Evolutionary conservation across 1,140 invertebrate species (phyloP), one percentile per base, ranked within the genome.

Genomic region (Macrobrachium nipponense): DNA sequence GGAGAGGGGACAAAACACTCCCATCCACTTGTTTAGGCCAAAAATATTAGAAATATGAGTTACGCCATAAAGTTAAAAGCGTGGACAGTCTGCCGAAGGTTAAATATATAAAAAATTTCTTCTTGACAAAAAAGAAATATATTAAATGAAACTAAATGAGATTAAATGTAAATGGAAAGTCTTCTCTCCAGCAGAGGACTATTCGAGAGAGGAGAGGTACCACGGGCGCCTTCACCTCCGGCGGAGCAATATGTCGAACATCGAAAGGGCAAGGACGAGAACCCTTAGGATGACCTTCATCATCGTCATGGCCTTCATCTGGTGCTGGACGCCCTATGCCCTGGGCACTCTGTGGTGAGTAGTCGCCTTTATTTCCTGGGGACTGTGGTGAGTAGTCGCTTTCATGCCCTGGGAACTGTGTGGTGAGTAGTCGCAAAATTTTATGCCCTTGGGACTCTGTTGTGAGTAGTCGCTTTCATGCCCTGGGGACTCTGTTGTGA

Each of bases 271-370:
- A 8, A 95, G 96, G 89, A 95, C 95, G 51, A 92, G 97, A 85
- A 98, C 97, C 0, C 92, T 99, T 11, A 97, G 98, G 91, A 98
- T 98, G 97, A 98, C 97, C 0, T 94, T 98, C 72, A 95, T 97
- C 36, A 98, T 99, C 87, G 96, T 98, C 18, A 91, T 95, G n/a
- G 96, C 96, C 0, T 98, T 98, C 91, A 95, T 98, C 89, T 93
- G 97, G 11, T 98, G 97, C 91, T 98, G 97, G 97, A 97, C 96
- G 4, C 97, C 97, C 0, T 97, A 97, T 91, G 95, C 97, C 90
- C 94, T 95, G 66, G 97, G 97, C 91, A 94, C 94, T 89, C 91
- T 97, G 72, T 97, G 96, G 96, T 97, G 66, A 18, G 79, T 36
- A 11, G 7, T 78, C 76, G 51, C 2, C 8, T 10, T 2, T 51